These are phyloP conservation scores for Lochmaea crataegi DNA, from an alignment of 2,888 invertebrate species.

Conservation along the genomic window DNA sequence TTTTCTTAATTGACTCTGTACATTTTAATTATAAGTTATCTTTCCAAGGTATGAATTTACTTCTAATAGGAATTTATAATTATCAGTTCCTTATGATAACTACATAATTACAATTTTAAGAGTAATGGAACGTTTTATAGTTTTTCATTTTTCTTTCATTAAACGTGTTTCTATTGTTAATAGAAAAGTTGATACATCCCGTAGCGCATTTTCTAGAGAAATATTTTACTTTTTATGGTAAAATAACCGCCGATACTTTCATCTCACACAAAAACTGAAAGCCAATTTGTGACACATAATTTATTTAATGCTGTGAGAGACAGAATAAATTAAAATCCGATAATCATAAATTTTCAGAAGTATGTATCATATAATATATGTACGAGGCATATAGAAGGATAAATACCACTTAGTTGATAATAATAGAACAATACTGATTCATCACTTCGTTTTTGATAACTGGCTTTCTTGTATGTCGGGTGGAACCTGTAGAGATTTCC, in stretches of 20 bases:
- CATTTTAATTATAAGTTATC: background rate
- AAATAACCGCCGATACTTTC: constrained; percentile 6
- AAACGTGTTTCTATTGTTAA: too few relatives aligned
- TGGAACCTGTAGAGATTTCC: too few relatives aligned
- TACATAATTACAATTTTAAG: too few relatives aligned
- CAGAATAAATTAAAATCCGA: constrained; percentile 1
- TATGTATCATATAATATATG: background rate
- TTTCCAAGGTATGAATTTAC: background rate
- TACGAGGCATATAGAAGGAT: background rate
- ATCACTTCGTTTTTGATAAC: too few relatives aligned
- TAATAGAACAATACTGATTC: too few relatives aligned
- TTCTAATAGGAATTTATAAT: background rate
- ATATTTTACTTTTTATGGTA: constrained; percentile 8
- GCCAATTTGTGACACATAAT: constrained; percentile 6
- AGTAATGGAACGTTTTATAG: too few relatives aligned
- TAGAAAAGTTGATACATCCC: background rate
- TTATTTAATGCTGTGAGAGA: constrained; percentile 1
- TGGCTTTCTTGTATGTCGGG: too few relatives aligned
- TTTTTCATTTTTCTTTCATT: too few relatives aligned
- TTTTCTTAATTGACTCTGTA: background rate
- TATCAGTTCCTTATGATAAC: background rate
- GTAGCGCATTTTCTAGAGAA: constrained; percentile 7
- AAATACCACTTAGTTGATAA: background rate
- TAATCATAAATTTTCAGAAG: constrained; percentile 5
- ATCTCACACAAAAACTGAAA: constrained; percentile 12